Conservation (phyloP, 2,797 vertebrate species). For the Notamacropus eugenii region DNA sequence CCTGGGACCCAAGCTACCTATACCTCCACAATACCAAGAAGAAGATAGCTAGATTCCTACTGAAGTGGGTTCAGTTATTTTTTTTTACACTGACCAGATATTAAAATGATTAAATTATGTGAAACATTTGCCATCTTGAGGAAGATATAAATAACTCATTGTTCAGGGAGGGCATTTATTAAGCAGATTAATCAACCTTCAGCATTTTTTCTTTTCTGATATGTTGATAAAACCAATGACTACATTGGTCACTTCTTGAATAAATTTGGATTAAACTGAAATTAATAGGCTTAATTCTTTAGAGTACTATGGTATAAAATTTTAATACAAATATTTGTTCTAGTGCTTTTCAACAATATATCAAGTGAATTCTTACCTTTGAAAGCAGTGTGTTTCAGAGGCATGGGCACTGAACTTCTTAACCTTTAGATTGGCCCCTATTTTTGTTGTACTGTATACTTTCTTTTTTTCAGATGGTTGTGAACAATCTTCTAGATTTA, state of each 20-base stretch:
- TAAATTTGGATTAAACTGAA: neutral
- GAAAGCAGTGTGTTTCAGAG: conserved; percentile 27
- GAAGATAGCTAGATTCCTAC: neutral
- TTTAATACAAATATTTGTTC: conserved; percentile 9
- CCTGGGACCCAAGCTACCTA: neutral
- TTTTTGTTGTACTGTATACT: neutral
- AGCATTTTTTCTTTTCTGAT: neutral
- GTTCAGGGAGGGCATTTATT: neutral
- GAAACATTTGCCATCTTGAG: neutral
- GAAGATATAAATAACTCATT: neutral
- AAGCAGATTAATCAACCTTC: neutral
- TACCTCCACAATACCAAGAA: neutral
- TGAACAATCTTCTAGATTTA: neutral
- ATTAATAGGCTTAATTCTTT: neutral
- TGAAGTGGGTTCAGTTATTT: neutral
- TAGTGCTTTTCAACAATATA: neutral
- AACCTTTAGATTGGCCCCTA: neutral
- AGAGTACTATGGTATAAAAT: neutral
- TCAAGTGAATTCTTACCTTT: conserved; percentile 31
- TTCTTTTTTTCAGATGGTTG: conserved; percentile 33
- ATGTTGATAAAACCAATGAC: neutral
- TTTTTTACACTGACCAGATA: neutral
- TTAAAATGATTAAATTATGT: neutral
- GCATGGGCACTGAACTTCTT: conserved; percentile 16
- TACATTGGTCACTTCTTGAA: neutral